These are phyloP conservation scores for Halocaridina rubra DNA, from an alignment of 2,888 invertebrate species.

Conservation along the genomic window DNA sequence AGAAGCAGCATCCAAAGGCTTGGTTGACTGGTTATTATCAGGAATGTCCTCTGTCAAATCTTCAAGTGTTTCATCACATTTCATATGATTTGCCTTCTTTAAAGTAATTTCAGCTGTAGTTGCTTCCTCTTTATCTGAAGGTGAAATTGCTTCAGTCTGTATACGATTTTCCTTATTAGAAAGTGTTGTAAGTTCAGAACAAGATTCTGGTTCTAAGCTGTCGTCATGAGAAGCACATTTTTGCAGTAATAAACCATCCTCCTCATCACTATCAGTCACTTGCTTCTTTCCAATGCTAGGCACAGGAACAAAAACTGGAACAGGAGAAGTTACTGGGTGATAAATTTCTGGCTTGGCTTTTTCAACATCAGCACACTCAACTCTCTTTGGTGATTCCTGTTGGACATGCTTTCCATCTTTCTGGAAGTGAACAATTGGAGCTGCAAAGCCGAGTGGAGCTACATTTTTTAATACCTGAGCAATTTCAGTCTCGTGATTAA, in stretches of 20 bases:
- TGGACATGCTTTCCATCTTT: background rate
- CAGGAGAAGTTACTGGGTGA: conserved; percentile 17
- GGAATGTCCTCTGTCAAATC: too few relatives aligned
- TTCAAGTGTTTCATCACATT: too few relatives aligned
- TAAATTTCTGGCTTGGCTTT: background rate
- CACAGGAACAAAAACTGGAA: conserved; percentile 3
- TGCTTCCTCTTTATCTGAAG: background rate
- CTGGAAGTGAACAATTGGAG: background rate
- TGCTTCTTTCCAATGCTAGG: conserved; percentile 10
- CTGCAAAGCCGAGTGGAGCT: background rate
- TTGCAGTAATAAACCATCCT: conserved; percentile 40
- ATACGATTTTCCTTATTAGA: background rate
- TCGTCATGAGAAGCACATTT: conserved; percentile 29
- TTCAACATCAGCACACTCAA: background rate
- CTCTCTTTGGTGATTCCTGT: background rate
- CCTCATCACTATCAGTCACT: conserved; percentile 34
- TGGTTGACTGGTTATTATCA: too few relatives aligned
- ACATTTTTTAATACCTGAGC: background rate
- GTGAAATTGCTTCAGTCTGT: background rate
- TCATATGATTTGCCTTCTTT: too few relatives aligned
- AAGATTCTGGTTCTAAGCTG: conserved; percentile 16
- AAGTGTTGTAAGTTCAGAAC: background rate
- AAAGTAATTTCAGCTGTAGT: too few relatives aligned
- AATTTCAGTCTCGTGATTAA: background rate
- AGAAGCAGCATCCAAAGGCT: too few relatives aligned